Conservation (phyloP, 37 sponge, comb jelly and placozoan species). For the Ianthella basta region DNA sequence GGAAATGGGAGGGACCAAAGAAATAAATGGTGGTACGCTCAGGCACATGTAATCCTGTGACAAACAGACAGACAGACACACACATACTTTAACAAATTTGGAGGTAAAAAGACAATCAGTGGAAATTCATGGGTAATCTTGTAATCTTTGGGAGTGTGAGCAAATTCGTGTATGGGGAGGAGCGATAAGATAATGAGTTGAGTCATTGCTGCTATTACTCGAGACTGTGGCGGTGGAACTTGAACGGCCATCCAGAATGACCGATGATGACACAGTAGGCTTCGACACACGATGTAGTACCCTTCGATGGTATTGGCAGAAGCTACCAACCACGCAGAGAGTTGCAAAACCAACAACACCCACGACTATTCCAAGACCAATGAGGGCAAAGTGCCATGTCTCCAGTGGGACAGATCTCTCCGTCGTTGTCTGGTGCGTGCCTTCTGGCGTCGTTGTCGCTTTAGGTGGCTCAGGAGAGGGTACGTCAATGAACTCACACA, state of each 20-base stretch:
- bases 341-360: conserved; percentile 68
- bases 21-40: too few relatives aligned
- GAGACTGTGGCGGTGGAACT: neutral
- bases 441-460: neutral
- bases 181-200: neutral
- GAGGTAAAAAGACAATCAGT: too few relatives aligned
- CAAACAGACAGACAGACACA: neutral
- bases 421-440: neutral
- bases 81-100: neutral
- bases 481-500: neutral
- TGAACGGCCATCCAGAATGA: neutral
- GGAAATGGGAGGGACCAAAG: too few relatives aligned
- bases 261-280: neutral
- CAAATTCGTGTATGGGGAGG: neutral
- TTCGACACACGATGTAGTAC: neutral
- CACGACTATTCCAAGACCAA: conserved; percentile 60
- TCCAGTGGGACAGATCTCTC: neutral
- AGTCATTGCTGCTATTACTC: neutral
- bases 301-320: conserved; percentile 31
- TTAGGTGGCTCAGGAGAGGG: neutral
- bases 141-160: neutral
- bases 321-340: conserved; percentile 41
- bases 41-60: neutral
- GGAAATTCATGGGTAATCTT: too few relatives aligned
- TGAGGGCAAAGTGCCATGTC: conserved; percentile 53